These are phyloP conservation scores for Pycnomerus fuliginosus DNA, from an alignment of 2,888 invertebrate species.

Conservation along the genomic window DNA sequence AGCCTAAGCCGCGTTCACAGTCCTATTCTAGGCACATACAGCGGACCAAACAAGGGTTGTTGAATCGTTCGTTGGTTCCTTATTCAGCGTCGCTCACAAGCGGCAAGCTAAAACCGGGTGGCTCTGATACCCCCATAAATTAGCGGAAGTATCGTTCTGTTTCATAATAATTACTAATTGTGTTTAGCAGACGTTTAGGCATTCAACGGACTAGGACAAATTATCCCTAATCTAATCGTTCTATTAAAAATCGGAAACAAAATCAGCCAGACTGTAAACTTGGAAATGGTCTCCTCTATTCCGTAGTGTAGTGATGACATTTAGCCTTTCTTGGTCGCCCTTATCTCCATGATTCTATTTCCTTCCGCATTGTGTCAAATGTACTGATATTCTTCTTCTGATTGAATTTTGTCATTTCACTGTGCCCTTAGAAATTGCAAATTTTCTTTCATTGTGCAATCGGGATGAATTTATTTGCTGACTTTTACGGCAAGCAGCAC, in stretches of 20 bases:
- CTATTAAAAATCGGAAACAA: no score
- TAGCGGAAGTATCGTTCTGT: constrained; percentile 1
- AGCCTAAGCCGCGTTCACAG: constrained; percentile 43
- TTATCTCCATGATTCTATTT: constrained; percentile 38
- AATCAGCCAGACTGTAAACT: no score
- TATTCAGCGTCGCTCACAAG: no score
- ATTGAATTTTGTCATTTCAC: constrained; percentile 37
- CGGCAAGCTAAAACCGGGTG: no score
- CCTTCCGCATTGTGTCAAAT: constrained; percentile 39
- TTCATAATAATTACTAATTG: constrained; percentile 8
- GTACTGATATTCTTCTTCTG: constrained; percentile 41
- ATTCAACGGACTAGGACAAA: no score
- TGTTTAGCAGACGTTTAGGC: background rate
- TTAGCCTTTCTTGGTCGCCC: no score
- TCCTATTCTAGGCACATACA: constrained; percentile 33
- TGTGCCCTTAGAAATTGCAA: constrained; percentile 27
- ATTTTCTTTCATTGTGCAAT: constrained; percentile 20
- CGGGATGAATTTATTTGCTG: constrained; percentile 10
- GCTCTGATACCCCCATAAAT: no score
- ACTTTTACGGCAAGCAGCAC: background rate
- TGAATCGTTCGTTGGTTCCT: no score
- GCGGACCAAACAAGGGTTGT: constrained; percentile 12
- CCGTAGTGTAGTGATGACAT: no score
- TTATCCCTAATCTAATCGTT: no score
- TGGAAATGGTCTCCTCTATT: no score